Conservation (phyloP, 2,888 invertebrate genomes). For the Panorpa germanica region DNA sequence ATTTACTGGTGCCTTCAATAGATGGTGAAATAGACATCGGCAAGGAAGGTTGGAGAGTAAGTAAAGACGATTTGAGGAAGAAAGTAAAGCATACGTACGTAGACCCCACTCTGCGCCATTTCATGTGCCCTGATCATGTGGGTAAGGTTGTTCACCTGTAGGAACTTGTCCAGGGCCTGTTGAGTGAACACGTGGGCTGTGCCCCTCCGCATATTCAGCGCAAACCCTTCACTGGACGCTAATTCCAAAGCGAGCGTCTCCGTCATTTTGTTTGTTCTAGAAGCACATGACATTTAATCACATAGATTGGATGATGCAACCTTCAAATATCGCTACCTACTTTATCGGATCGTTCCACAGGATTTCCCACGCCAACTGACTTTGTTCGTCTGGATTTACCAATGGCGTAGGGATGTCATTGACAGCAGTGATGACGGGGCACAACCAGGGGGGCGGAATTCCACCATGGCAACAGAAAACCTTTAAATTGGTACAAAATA, state of each 20-base stretch:
- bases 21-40: too few relatives aligned
- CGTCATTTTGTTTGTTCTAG: slow-evolving; percentile 25
- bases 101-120: slow-evolving; percentile 48
- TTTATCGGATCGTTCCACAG: slow-evolving; percentile 61
- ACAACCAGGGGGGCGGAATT: slow-evolving; percentile 49
- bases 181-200: slow-evolving; percentile 54
- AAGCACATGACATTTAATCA: slow-evolving; percentile 1
- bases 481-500: slow-evolving; percentile 20
- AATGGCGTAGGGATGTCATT: slow-evolving; percentile 46
- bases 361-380: slow-evolving; percentile 58
- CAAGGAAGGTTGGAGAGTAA: too few relatives aligned
- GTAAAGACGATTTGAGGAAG: too few relatives aligned
- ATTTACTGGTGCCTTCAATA: too few relatives aligned
- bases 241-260: slow-evolving; percentile 30
- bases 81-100: too few relatives aligned
- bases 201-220: slow-evolving; percentile 42
- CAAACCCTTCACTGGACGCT: slow-evolving; percentile 42
- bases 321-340: slow-evolving; percentile 17
- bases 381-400: slow-evolving; percentile 41
- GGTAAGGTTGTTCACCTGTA: slow-evolving; percentile 41
- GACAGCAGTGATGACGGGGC: slow-evolving; percentile 38
- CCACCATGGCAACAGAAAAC: slow-evolving; percentile 66
- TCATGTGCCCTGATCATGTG: slow-evolving; percentile 60
- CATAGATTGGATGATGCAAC: neutral
- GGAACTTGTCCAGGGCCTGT: slow-evolving; percentile 45